Conservation (phyloP, 2,113 vertebrate species). For the Phainopepla nitens region DNA sequence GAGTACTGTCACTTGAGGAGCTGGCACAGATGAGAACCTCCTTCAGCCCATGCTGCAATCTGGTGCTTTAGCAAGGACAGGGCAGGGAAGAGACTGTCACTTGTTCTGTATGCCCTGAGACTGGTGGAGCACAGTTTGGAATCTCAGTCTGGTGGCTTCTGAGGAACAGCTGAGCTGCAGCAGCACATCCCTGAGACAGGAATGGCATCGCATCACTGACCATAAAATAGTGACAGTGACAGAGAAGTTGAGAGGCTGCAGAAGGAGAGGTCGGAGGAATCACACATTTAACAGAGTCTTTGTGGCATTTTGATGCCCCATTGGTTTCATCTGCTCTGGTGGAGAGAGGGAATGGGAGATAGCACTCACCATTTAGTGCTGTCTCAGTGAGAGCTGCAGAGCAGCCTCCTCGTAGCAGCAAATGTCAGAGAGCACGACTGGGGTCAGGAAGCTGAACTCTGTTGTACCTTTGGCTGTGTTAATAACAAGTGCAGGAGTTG, state of each 20-base stretch:
- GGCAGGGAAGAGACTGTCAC: background rate
- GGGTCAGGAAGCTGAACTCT: background rate
- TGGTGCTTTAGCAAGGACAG: background rate
- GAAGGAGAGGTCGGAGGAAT: background rate
- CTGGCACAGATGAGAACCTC: background rate
- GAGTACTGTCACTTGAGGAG: background rate
- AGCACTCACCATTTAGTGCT: background rate
- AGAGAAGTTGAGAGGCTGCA: background rate
- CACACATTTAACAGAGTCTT: background rate
- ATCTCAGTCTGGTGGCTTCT: background rate
- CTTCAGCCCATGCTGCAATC: background rate
- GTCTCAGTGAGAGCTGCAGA: background rate
- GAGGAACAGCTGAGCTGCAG: background rate
- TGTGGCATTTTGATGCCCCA: slow-evolving; percentile 28
- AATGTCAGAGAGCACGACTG: slow-evolving; percentile 29
- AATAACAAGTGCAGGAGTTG: background rate
- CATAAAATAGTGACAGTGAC: background rate
- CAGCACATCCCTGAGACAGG: background rate
- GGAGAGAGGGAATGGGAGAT: background rate
- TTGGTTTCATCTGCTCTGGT: background rate
- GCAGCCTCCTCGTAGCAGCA: background rate
- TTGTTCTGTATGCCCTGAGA: background rate
- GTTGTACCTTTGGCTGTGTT: background rate
- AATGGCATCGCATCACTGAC: background rate
- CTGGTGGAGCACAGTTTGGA: background rate